Base-by-base conservation (phyloP, 2,797 vertebrate species). In the Anguilla anguilla region DNA sequence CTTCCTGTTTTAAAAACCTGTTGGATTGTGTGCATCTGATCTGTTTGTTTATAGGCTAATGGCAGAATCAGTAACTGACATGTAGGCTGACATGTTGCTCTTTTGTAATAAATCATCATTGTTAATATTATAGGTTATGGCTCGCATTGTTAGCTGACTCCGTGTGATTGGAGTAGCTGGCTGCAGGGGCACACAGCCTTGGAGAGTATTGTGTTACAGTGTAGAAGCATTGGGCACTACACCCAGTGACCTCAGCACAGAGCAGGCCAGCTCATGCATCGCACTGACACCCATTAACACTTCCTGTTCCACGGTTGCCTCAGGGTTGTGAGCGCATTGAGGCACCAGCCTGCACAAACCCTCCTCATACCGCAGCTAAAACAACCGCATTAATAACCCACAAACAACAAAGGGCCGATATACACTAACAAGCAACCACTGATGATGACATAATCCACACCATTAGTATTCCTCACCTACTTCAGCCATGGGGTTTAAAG, bases 1-100 rank as follows among this genome's bases (percentile, higher is more conserved):
- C 25, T 82, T 82, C 46, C 79, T 51, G 79, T 51, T n/a, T 82
- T 25, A 51, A 82, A 82, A 82, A 82, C 43, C 79, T 49, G 79
- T 82, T 51, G 79, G 28, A n/a, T n/a, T 49, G 51, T 46, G 43
- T 43, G 13, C 9, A 51, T 49, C 43, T 82, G 46, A 51, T 49
- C 79, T 51, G 6, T 49, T 51, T 82, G 79, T 46, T 3, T 51
- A 22, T 6, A 82, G 74, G 39, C 74, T 43, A 79, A 79, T 46
- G 6, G 51, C 39, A 49, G 43, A 19, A 2, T 6, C 46, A 49
- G 19, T 49, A 15, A 0, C n/a, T n/a, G n/a, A n/a, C n/a, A n/a
- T 13, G 69, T 13, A 39, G 69, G 69, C 11, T 35, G 13, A 67
- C 22, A 5, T 74, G 28, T 28, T 67, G 64, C 10, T 72, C 10